Evolutionary conservation across 2,113 vertebrate genomes (phyloP).

Genomic region (Carollia perspicillata): DNA sequence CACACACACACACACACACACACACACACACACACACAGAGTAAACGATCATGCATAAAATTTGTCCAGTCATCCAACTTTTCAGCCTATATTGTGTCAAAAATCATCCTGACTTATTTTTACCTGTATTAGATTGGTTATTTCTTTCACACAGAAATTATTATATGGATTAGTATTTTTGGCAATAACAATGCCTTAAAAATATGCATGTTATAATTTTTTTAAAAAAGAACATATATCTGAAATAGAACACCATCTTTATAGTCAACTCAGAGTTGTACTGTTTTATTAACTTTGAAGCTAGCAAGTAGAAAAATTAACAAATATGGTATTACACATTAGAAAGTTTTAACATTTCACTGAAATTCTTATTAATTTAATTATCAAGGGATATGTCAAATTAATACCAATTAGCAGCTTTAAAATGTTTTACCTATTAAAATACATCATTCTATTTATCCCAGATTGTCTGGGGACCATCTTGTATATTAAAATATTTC

Average conservation of each 20-base stretch:
- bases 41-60: neutral
- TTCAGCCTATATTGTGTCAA: neutral
- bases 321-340: slow-evolving; percentile 58
- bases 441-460: slow-evolving; percentile 81
- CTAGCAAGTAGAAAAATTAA: slow-evolving; percentile 1
- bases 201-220: neutral
- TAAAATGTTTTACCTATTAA: slow-evolving; percentile 80
- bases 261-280: neutral
- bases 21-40: neutral
- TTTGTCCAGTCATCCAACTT: neutral
- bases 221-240: neutral
- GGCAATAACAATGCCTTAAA: neutral
- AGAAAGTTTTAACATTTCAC: slow-evolving; percentile 55
- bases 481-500: slow-evolving; percentile 80
- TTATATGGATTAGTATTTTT: neutral
- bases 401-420: slow-evolving; percentile 73
- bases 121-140: neutral
- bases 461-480: slow-evolving; percentile 79
- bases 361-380: slow-evolving; percentile 77
- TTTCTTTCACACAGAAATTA: neutral
- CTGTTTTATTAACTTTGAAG: slow-evolving; percentile 12
- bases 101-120: neutral
- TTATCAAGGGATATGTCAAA: slow-evolving; percentile 71
- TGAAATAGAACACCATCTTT: neutral
- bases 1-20: neutral